A percentile compares a stretch with the other conserved stretches of the same genome.
Conservation (phyloP, 2,888 invertebrate genomes). For the Temnothorax ravouxi region DNA sequence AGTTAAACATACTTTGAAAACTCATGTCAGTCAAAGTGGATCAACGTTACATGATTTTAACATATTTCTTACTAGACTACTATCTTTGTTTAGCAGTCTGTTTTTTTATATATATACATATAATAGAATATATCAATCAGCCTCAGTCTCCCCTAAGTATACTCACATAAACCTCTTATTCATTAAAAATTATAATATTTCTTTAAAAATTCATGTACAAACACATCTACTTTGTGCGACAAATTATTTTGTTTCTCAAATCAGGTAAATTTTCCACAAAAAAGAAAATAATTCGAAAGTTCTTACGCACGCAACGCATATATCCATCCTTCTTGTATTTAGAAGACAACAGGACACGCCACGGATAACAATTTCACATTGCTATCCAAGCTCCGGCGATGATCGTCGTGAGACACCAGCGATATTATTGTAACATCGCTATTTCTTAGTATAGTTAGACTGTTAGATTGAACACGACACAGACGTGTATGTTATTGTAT, state of each 20-base stretch:
- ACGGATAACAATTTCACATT: slow-evolving; percentile 20
- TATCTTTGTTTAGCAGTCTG: background rate
- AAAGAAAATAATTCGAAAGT: slow-evolving; percentile 19
- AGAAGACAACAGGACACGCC: slow-evolving; percentile 10
- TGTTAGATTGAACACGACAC: slow-evolving; percentile 38
- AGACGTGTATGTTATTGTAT: slow-evolving; percentile 16
- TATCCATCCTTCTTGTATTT: slow-evolving; percentile 27
- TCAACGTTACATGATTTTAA: background rate
- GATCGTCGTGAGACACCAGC: background rate
- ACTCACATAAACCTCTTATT: slow-evolving; percentile 6
- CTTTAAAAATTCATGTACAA: slow-evolving; percentile 36
- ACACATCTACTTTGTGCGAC: background rate
- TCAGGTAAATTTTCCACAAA: slow-evolving; percentile 41
- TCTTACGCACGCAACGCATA: slow-evolving; percentile 25
- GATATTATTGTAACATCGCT: background rate
- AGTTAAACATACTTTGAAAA: slow-evolving; percentile 2
- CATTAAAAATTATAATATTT: slow-evolving; percentile 35
- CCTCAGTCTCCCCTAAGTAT: slow-evolving; percentile 25
- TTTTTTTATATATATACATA: background rate
- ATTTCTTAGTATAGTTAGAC: slow-evolving; percentile 4
- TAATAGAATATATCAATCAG: slow-evolving; percentile 28
- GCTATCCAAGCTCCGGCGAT: background rate
- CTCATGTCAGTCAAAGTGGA: background rate
- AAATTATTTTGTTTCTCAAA: slow-evolving; percentile 38
- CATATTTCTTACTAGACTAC: slow-evolving; percentile 3